Evolutionary conservation across 2,113 vertebrate species (phyloP), one percentile per base, ranked within the genome.

Genomic region (Stegostoma tigrinum): DNA sequence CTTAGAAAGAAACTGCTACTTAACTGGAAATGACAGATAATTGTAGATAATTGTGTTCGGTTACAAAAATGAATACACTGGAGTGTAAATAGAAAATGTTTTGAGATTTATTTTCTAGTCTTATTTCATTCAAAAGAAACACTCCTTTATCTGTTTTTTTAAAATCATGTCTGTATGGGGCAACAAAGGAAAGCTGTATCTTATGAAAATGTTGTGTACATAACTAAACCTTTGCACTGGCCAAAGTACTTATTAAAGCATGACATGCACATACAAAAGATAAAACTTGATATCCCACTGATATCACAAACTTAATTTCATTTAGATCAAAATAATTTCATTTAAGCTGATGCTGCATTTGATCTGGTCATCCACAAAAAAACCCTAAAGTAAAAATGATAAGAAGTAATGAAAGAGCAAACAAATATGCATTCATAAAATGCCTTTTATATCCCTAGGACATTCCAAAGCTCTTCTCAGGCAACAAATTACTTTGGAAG

Each of bases 41-140:
- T 95, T 95, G 94, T 95, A 72, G 67, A 95, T 95, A 72, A 95
- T 95, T 95, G 94, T 95, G 68, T 72, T 95, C 94, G 75, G 94
- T 70, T 95, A 95, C 66, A 95, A 72, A 48, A 72, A 95, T 95
- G 68, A 72, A 95, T 75, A 27, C 21, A 52, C 45, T n/a, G 45
- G 42, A 75, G 68, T 70, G 67, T 72, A 95, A 95, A 95, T 93
- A 52, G 94, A 95, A 72, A 75, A 95, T 72, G 45, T 95, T 95
- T 95, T 23, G 21, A 19, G 38, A 45, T 94, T 45, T 48, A 17
- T 48, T 38, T 45, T 68, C 27, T 55, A 66, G 61, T 67, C 66
- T 66, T n/a, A 38, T 66, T 93, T 64, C 66, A 95, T 30, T 95
- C 91, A 94, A 68, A 45, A 68, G 94, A 95, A 95, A 70, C 94